A percentile compares a stretch with the other conserved stretches of the same genome.
Conservation (phyloP, 2,888 invertebrate genomes). For the Apamea epomidion region DNA sequence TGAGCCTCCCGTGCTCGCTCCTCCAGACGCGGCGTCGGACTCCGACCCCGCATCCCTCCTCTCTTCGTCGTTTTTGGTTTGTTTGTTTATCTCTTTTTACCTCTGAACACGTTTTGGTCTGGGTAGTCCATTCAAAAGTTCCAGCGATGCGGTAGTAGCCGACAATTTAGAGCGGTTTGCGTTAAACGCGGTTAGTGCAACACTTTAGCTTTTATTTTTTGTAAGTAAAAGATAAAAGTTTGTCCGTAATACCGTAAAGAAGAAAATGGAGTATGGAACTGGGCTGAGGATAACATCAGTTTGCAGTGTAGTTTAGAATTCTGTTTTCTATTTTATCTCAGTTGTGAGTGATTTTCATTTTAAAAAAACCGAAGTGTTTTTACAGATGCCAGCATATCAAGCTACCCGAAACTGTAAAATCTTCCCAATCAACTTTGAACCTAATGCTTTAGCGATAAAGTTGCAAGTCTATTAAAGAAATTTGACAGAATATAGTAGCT, state of each 20-base stretch:
- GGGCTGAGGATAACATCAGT: conserved; percentile 19
- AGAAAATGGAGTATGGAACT: neutral
- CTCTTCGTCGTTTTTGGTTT: too few relatives aligned
- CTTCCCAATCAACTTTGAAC: too few relatives aligned
- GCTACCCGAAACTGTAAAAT: too few relatives aligned
- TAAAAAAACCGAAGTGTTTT: neutral
- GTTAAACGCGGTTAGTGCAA: conserved; percentile 31
- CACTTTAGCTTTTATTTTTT: conserved; percentile 39
- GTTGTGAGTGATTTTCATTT: conserved; percentile 10
- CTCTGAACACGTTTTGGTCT: conserved; percentile 35
- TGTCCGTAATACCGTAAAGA: neutral
- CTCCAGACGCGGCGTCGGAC: too few relatives aligned
- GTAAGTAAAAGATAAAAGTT: conserved; percentile 44
- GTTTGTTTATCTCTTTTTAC: conserved; percentile 12
- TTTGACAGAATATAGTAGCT: too few relatives aligned
- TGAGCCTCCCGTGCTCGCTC: too few relatives aligned
- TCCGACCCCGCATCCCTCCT: too few relatives aligned
- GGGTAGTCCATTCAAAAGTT: conserved; percentile 53
- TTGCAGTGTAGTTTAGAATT: neutral
- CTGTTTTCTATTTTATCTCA: neutral
- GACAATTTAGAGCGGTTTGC: conserved; percentile 34
- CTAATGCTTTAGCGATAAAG: too few relatives aligned
- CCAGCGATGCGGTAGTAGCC: conserved; percentile 35
- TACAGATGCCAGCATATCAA: too few relatives aligned
- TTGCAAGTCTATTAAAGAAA: too few relatives aligned